Evolutionary conservation across 2,113 vertebrate genomes (phyloP).

Genomic region (Piaya cayana): DNA sequence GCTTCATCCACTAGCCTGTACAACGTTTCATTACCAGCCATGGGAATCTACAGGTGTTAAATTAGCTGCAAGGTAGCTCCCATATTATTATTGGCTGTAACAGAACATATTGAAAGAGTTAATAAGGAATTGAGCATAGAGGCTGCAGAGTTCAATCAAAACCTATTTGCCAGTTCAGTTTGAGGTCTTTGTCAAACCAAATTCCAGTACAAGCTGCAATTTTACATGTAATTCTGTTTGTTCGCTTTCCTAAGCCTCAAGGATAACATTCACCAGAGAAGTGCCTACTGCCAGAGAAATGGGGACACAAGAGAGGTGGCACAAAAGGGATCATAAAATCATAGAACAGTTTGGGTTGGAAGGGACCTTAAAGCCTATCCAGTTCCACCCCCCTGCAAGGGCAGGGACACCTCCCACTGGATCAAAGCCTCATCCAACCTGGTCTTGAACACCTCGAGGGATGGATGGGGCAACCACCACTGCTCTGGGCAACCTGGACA

Average conservation of each 20-base stretch:
- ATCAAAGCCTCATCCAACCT: too few relatives aligned
- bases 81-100: constrained; percentile 27
- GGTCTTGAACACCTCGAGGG: too few relatives aligned
- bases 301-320: background rate
- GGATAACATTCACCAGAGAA: background rate
- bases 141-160: constrained; percentile 1
- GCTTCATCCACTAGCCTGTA: background rate
- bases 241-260: background rate
- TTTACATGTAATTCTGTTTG: background rate
- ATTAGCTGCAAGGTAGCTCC: constrained; percentile 54
- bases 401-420: too few relatives aligned
- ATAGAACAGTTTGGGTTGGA: too few relatives aligned
- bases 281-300: background rate
- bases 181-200: background rate
- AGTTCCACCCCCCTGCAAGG: too few relatives aligned
- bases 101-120: constrained; percentile 59
- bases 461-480: too few relatives aligned
- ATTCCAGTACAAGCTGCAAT: rapidly evolving
- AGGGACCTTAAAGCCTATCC: too few relatives aligned
- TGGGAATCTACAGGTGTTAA: constrained; percentile 70
- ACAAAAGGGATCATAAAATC: too few relatives aligned
- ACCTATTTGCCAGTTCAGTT: constrained; percentile 14
- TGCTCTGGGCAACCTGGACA: too few relatives aligned
- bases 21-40: constrained; percentile 45
- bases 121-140: constrained; percentile 10